Conservation (phyloP, 2,888 invertebrate genomes). For the Platycnemis pennipes region DNA sequence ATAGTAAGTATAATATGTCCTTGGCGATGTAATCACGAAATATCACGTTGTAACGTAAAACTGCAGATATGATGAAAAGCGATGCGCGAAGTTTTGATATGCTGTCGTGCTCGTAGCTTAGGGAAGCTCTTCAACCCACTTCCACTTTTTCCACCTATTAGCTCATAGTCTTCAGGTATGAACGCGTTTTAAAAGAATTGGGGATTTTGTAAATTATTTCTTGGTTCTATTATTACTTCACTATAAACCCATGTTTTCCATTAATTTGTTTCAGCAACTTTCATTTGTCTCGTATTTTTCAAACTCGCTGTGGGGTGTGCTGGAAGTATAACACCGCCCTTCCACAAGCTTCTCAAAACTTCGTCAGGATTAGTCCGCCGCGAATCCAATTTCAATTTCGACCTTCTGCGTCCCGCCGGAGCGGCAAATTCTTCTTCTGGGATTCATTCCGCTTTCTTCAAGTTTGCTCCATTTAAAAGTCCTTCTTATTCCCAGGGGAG, state of each 20-base stretch:
- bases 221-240: too few species aligned
- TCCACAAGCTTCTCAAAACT: slow-evolving; percentile 38
- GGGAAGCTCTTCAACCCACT: too few species aligned
- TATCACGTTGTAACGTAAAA: too few species aligned
- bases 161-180: too few species aligned
- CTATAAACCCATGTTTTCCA: neutral
- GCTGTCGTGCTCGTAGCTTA: too few species aligned
- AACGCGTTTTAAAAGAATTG: too few species aligned
- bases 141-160: too few species aligned
- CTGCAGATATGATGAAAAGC: too few species aligned
- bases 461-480: slow-evolving; percentile 55
- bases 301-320: neutral
- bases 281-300: neutral
- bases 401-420: slow-evolving; percentile 43
- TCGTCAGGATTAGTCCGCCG: slow-evolving; percentile 24
- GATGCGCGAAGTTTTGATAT: too few species aligned
- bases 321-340: neutral
- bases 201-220: too few species aligned
- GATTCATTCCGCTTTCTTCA: slow-evolving; percentile 60
- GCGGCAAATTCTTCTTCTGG: slow-evolving; percentile 30
- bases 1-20: too few species aligned
- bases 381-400: slow-evolving; percentile 62
- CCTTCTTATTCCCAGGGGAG: neutral
- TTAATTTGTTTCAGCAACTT: neutral
- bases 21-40: too few species aligned